These are phyloP conservation scores for Lophius americanus DNA, from an alignment of 2,797 vertebrate species.

Conservation along the genomic window DNA sequence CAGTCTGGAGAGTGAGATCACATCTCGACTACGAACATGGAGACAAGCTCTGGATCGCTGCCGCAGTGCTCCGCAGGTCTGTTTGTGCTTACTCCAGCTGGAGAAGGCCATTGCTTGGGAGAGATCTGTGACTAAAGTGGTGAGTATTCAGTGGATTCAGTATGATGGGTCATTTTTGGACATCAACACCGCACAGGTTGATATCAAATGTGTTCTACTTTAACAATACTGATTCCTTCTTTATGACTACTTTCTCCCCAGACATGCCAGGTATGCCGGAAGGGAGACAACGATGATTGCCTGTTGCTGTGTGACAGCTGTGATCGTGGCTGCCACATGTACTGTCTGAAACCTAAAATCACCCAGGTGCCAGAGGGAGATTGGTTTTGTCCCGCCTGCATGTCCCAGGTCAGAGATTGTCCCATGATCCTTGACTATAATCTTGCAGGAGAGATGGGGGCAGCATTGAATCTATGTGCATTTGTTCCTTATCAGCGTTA, in stretches of 20 bases:
- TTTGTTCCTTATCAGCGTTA: not conserved
- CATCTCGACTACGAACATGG: constrained; percentile 90
- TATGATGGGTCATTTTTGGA: too few relatives aligned
- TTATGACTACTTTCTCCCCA: constrained; percentile 46
- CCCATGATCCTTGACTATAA: not conserved
- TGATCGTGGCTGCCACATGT: constrained; percentile 96
- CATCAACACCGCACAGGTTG: not conserved
- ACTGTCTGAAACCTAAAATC: constrained; percentile 94
- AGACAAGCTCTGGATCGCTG: constrained; percentile 92
- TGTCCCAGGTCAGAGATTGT: constrained; percentile 80
- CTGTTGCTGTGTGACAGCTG: constrained; percentile 94
- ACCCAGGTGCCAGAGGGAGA: constrained; percentile 93
- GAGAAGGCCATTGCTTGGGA: constrained; percentile 96
- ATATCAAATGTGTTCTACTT: not conserved
- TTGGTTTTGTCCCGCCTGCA: constrained; percentile 94
- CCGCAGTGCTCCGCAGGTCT: constrained; percentile 91
- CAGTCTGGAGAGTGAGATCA: constrained; percentile 91
- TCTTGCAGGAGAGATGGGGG: not conserved
- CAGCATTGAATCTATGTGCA: not conserved
- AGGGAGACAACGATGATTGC: constrained; percentile 94
- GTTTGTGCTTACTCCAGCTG: constrained; percentile 90
- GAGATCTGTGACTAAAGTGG: constrained; percentile 95
- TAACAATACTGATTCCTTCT: not conserved
- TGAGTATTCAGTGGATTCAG: constrained; percentile 66
- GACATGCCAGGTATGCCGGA: constrained; percentile 94